These are phyloP conservation scores for Artibeus jamaicensis DNA, from an alignment of 2,797 vertebrate species.

Conservation along the genomic window DNA sequence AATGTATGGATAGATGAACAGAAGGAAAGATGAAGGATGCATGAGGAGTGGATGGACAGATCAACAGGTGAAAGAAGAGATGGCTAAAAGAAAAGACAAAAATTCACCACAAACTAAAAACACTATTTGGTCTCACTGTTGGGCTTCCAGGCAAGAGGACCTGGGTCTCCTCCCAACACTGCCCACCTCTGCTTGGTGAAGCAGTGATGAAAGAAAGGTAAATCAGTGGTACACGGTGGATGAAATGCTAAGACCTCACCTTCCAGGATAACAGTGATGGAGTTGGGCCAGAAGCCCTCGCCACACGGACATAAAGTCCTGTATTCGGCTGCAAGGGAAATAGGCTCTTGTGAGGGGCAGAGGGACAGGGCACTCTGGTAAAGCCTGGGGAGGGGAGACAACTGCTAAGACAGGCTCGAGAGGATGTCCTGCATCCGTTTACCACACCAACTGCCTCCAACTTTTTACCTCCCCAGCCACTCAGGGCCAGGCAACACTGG, in stretches of 20 bases:
- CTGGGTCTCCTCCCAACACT: neutral
- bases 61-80: neutral
- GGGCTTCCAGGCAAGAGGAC: neutral
- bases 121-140: neutral
- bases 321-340: slow-evolving; percentile 89
- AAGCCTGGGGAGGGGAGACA: neutral
- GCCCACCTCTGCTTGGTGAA: neutral
- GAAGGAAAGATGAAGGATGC: neutral
- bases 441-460: neutral
- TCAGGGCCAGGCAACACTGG: neutral
- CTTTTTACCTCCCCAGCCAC: neutral
- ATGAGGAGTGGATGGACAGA: too few species aligned
- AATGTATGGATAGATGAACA: neutral
- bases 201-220: neutral
- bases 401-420: neutral
- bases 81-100: neutral
- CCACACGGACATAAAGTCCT: slow-evolving; percentile 96
- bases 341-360: neutral
- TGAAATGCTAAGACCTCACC: slow-evolving; percentile 81
- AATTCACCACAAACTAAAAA: neutral
- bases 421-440: neutral
- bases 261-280: slow-evolving; percentile 95
- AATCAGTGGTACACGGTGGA: fast-evolving
- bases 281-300: slow-evolving; percentile 95
- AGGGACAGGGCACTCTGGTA: neutral